phyloP scores from a whole-genome alignment of 1,140 invertebrate genomes.

The Drosophila auraria region DNA sequence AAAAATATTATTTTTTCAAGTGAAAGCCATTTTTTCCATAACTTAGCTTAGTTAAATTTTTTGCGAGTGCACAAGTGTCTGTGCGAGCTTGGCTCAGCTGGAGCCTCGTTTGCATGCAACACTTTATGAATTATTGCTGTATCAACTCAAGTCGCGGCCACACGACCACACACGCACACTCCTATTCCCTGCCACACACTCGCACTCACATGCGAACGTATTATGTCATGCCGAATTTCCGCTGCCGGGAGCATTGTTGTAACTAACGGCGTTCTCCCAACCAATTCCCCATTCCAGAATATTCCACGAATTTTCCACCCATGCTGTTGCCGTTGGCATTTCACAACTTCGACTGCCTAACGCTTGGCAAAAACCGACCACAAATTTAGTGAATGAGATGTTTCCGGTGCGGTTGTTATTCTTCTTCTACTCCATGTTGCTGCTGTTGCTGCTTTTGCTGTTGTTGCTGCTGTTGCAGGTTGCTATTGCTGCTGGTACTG shows the following conservation, averaged over 20 bases:
- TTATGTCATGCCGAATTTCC: conserved; percentile 83
- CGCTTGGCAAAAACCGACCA: conserved; percentile 78
- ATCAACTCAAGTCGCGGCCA: conserved; percentile 82
- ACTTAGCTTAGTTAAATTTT: neutral
- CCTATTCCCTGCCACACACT: conserved; percentile 29
- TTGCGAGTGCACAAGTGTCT: conserved; percentile 21
- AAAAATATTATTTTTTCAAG: too few relatives aligned
- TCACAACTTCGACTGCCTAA: conserved; percentile 81
- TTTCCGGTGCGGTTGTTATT: conserved; percentile 81
- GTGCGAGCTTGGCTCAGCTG: conserved; percentile 67
- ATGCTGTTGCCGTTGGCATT: conserved; percentile 69
- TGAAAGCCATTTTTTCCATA: too few relatives aligned
- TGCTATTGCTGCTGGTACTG: conserved; percentile 33
- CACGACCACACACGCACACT: conserved; percentile 37
- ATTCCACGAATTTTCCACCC: conserved; percentile 12
- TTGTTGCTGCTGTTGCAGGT: conserved; percentile 13
- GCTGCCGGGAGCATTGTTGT: conserved; percentile 79
- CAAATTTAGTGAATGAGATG: conserved; percentile 84
- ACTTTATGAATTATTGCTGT: conserved; percentile 85
- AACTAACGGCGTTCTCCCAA: conserved; percentile 69
- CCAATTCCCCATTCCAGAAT: conserved; percentile 33
- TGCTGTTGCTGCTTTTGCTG: neutral
- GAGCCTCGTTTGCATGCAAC: conserved; percentile 84
- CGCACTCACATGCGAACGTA: conserved; percentile 70
- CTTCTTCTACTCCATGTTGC: conserved; percentile 37